Base-by-base conservation (phyloP, 2,888 invertebrate species). In the Malthinus flaveolus region DNA sequence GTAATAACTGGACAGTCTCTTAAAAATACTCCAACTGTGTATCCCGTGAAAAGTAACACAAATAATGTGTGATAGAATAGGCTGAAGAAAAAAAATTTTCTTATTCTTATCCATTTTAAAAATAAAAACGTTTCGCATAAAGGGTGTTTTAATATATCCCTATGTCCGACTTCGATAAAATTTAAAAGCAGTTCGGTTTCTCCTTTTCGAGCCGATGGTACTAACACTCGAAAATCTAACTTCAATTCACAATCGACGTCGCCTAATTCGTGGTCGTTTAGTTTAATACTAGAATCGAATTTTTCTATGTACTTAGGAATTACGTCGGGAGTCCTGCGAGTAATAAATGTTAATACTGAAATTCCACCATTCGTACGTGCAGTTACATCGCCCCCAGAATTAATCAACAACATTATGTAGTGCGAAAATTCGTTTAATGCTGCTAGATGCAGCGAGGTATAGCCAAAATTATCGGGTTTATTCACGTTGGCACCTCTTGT, bases 191-290 rank as follows among this genome's bases (percentile, higher is more conserved):
- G 78, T 67, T 87, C 88, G 0, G 88, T 86, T 75, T 91, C 90
- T 3, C 89, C 87, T 51, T 85, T 80, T 4, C 83, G 80, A 39
- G 85, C 68, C 63, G 83, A 78, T 49, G 88, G 86, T 63, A 90
- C 84, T 65, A 88, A 75, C 50, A 87, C 77, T 71, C 82, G 75
- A 75, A 87, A 82, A 72, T 89, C 88, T 49, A 89, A 73, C 74
- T 86, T 88, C 1, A 93, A 82, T 74, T 93, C 92, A 68, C 93
- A 93, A 72, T 93, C 93, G 0, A 91, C 90, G 68, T 93, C 93
- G 0, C 91, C 91, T 15, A 93, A 81, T 73, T 93, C 93, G 69
- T 93, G 91, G 70, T 93, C 93, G 69, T 89, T 90, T 6, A 91
- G 83, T 65, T 87, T 87, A 9, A 93, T 88, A 0, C 91, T 87